Conservation (phyloP, 30 jellyfish, hydroid and myxozoan genomes). For the Hydra vulgaris region DNA sequence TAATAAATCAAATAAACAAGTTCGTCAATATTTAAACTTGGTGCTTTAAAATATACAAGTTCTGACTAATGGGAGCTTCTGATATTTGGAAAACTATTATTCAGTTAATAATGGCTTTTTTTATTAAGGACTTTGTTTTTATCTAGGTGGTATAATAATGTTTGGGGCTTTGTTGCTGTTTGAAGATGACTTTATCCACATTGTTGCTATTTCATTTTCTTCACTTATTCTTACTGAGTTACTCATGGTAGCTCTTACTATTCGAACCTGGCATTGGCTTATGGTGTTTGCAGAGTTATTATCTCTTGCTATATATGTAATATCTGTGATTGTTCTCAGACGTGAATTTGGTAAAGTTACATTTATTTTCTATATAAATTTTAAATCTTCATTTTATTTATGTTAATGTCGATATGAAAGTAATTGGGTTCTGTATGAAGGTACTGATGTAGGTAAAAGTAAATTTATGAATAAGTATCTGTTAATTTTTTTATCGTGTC, state of each 20-base stretch:
- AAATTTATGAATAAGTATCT: no score
- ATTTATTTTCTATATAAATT: not conserved
- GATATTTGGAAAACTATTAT: no score
- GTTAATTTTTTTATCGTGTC: no score
- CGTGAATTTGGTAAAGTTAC: conserved; percentile 53
- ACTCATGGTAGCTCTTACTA: conserved; percentile 87
- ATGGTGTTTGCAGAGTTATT: conserved; percentile 85
- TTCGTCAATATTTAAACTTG: no score
- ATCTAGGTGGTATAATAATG: conserved; percentile 86
- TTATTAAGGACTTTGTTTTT: not conserved
- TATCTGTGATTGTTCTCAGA: conserved; percentile 53
- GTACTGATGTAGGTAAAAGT: no score
- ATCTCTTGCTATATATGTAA: conserved; percentile 61
- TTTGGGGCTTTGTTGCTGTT: conserved; percentile 83
- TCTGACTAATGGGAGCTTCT: no score
- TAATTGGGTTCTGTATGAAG: not conserved
- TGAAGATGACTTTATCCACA: conserved; percentile 93
- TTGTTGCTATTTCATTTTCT: conserved; percentile 83
- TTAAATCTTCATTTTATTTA: not conserved
- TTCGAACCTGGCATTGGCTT: conserved; percentile 95
- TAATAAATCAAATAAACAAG: no score
- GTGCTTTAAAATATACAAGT: no score
- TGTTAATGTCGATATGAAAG: no score
- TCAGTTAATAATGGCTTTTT: no score
- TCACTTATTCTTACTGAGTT: conserved; percentile 77